A percentile compares a stretch with the other conserved stretches of the same genome.
Evolutionary conservation across 2,888 invertebrate species (phyloP).

Genomic region (Dromius quadrimaculatus): DNA sequence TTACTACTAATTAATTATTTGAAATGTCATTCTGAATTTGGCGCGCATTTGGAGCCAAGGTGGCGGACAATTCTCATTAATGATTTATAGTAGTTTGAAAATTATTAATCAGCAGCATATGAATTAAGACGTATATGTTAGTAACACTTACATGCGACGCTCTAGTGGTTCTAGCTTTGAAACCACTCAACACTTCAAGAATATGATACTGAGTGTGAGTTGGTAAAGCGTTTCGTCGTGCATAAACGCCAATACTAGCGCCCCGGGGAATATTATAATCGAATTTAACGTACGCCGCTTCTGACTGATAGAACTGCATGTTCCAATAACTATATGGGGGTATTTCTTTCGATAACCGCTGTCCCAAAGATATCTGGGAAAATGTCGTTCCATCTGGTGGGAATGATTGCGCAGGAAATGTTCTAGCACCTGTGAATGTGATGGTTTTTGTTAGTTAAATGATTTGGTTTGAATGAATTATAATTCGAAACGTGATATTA

Average conservation of each 20-base stretch:
- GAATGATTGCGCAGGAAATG: conserved; percentile 90
- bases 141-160: conserved; percentile 90
- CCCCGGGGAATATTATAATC: conserved; percentile 93
- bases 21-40: neutral
- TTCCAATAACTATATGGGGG: conserved; percentile 97
- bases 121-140: too few species aligned
- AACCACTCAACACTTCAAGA: conserved; percentile 91
- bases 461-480: conserved; percentile 52
- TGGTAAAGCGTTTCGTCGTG: conserved; percentile 91
- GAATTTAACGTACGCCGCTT: conserved; percentile 93
- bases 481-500: conserved; percentile 34
- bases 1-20: too few species aligned
- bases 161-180: conserved; percentile 85
- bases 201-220: conserved; percentile 98
- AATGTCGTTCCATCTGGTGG: conserved; percentile 95
- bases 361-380: conserved; percentile 88
- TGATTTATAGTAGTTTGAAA: conserved; percentile 4
- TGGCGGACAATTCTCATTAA: too few species aligned
- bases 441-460: conserved; percentile 25
- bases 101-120: neutral
- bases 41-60: too few species aligned
- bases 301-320: conserved; percentile 96
- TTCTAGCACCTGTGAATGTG: conserved; percentile 78
- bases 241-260: conserved; percentile 95
- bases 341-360: conserved; percentile 89